Base-by-base conservation (phyloP, 37 sponge, comb jelly and placozoan species). In the Halisarca cf. caerulea region DNA sequence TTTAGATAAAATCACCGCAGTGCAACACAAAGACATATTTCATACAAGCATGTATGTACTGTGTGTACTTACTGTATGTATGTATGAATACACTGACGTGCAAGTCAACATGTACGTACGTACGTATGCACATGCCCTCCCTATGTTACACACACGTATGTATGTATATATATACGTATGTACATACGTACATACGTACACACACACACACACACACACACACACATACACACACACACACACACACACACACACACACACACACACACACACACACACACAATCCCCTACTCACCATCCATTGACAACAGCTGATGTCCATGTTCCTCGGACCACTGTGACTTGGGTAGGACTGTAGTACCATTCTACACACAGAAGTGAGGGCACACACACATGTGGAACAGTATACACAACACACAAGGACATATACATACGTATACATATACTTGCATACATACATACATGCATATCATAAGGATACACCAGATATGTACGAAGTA, bases 261-360 rank as follows among this genome's bases (percentile, higher is more conserved):
- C 15, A 23, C 30, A 62, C 47, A 37, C 45, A 82, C 53, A 1
- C 27, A 43, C 25, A 23, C 47, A 82, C 47, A 66, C 42, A 40
- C 77, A 44, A 14, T 3, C 25, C 25, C 3, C 18, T 23, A 41
- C 77, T 74, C 45, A 74, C 77, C 30, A 15, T 74, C 42, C 2
- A 74, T n/a, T 40, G 77, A 23, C 24, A 74, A 44, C 38, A 74
- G 42, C 44, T 74, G 37, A n/a, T 38, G 43, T n/a, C 77, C 72
- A 23, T 47, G 24, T 45, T 88, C 61, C 24, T 80, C 36, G 38
- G 66, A 47, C 81, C 80, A 80, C 41, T 80, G 42, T 66, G 80
- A 55, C 40, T 55, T 84, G 37, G 89, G 89, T 21, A 84, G 66
- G 11, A 70, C 89, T 2, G 45, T 57, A 18, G 84, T 89, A 20